These are phyloP conservation scores for Melanotaenia boesemani DNA, from an alignment of 2,797 vertebrate genomes.

Conservation along the genomic window DNA sequence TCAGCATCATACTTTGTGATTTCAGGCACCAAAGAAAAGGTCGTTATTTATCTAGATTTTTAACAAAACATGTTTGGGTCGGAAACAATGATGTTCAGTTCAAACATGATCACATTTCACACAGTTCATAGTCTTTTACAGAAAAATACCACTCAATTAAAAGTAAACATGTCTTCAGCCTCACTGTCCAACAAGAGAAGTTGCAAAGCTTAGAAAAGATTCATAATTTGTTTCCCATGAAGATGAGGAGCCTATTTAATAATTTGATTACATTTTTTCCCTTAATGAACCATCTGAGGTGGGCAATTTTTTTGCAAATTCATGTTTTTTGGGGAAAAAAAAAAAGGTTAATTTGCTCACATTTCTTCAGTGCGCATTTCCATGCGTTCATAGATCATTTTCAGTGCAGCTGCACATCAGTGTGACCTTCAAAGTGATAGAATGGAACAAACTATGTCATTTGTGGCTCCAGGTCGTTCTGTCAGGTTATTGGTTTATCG, in stretches of 20 bases:
- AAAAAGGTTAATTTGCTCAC: slow-evolving; percentile 7
- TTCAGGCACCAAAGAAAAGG: slow-evolving; percentile 34
- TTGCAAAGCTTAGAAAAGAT: not conserved
- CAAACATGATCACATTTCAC: not conserved
- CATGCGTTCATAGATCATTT: slow-evolving; percentile 27
- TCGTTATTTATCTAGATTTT: slow-evolving; percentile 24
- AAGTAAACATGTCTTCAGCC: not conserved
- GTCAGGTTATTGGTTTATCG: slow-evolving; percentile 31
- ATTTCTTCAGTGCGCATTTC: slow-evolving; percentile 14
- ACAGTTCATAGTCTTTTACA: not conserved
- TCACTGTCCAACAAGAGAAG: not conserved
- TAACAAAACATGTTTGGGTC: slow-evolving; percentile 1
- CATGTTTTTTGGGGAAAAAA: not conserved
- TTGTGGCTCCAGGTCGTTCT: slow-evolving; percentile 40
- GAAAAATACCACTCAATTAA: slow-evolving; percentile 57
- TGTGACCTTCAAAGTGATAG: slow-evolving; percentile 57
- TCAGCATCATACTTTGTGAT: slow-evolving; percentile 53
- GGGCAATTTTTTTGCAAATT: not conserved
- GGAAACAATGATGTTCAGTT: not conserved
- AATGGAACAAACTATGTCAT: slow-evolving; percentile 56
- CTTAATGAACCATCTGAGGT: not conserved
- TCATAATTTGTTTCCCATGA: not conserved
- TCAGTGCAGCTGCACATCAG: slow-evolving; percentile 30
- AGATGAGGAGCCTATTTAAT: not conserved
- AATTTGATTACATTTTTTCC: not conserved